Conservation (phyloP, 2,888 invertebrate species). For the Keiferia lycopersicella region DNA sequence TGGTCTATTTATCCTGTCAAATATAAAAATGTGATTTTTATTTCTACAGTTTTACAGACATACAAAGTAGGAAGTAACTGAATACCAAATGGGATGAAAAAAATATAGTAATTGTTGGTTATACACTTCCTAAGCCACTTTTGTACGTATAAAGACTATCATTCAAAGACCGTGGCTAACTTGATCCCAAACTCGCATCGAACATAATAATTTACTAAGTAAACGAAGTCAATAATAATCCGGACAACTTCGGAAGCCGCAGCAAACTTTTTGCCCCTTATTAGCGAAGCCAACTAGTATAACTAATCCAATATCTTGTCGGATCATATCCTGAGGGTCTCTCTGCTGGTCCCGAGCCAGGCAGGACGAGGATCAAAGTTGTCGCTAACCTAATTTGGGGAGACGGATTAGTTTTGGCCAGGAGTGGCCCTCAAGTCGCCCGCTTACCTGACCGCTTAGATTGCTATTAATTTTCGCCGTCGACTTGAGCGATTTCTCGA, state of each 20-base stretch:
- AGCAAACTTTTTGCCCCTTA: constrained; percentile 44
- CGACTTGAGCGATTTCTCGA: constrained; percentile 40
- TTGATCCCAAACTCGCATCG: not conserved
- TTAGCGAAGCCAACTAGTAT: constrained; percentile 75
- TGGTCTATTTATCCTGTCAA: too few relatives aligned
- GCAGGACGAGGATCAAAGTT: constrained; percentile 74
- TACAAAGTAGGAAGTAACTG: too few relatives aligned
- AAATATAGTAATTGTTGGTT: too few relatives aligned
- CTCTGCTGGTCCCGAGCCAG: constrained; percentile 21
- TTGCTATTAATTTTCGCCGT: constrained; percentile 61
- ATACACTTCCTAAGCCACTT: not conserved
- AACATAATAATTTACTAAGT: not conserved
- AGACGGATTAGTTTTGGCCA: constrained; percentile 77
- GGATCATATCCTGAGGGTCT: constrained; percentile 74
- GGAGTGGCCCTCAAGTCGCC: constrained; percentile 45
- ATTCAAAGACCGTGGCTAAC: not conserved
- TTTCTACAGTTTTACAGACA: too few relatives aligned
- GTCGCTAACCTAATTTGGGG: constrained; percentile 76
- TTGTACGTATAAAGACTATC: not conserved
- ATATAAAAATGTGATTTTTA: too few relatives aligned
- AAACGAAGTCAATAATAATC: constrained; percentile 5
- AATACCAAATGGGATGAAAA: too few relatives aligned
- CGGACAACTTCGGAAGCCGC: constrained; percentile 16
- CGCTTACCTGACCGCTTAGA: constrained; percentile 62
- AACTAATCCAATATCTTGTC: constrained; percentile 76